Evolutionary conservation across 2,797 vertebrate genomes (phyloP).

Genomic region (Masticophis lateralis): DNA sequence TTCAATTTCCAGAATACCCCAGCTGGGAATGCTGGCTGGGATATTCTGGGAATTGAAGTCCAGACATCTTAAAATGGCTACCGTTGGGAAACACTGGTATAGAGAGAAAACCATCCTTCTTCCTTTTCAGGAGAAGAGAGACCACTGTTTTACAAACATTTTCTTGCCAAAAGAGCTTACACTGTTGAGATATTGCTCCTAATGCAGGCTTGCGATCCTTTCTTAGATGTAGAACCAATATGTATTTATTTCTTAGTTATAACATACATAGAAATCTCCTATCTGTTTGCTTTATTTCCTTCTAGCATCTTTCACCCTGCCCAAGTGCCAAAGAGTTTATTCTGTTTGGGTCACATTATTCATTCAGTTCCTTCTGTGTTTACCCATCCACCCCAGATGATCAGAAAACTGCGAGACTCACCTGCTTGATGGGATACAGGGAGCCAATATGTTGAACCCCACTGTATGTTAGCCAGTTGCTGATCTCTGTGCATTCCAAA

Average conservation of each 20-base stretch:
- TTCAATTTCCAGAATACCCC: too few species aligned
- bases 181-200: neutral
- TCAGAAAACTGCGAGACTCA: conserved; percentile 47
- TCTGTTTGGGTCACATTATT: neutral
- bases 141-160: neutral
- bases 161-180: neutral
- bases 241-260: neutral
- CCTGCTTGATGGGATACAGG: conserved; percentile 88
- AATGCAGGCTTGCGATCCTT: neutral
- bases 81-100: neutral
- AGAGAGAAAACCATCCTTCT: neutral
- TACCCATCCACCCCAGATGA: neutral
- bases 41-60: too few species aligned
- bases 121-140: neutral
- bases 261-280: neutral
- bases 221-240: neutral
- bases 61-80: too few species aligned
- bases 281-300: neutral
- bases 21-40: too few species aligned
- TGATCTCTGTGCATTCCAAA: conserved; percentile 84
- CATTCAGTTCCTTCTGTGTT: neutral
- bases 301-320: neutral
- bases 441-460: conserved; percentile 84
- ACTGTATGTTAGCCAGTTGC: conserved; percentile 92
- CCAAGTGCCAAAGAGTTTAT: neutral